phyloP scores from a whole-genome alignment of 2,888 invertebrate genomes.

The Metacarcinus magister region DNA sequence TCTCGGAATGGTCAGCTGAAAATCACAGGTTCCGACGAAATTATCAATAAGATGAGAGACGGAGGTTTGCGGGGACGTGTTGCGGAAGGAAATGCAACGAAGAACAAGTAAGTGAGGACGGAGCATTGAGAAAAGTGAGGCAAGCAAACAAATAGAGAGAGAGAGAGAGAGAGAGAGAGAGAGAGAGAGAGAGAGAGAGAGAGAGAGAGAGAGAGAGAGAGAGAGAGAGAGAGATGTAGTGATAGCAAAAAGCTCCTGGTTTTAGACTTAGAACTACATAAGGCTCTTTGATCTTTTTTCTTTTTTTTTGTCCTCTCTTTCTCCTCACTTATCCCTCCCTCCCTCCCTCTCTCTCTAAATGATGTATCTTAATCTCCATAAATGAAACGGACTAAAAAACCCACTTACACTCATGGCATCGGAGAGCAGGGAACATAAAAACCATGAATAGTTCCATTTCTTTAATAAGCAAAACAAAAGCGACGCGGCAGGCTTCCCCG shows the following conservation, averaged over 20 bases:
- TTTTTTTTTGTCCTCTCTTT: neutral
- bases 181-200: neutral
- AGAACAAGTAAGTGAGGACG: neutral
- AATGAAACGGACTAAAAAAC: neutral
- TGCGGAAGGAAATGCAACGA: neutral
- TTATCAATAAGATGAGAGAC: neutral
- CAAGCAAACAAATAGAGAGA: neutral
- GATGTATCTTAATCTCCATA: neutral
- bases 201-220: slow-evolving; percentile 42
- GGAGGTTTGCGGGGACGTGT: neutral
- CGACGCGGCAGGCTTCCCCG: neutral
- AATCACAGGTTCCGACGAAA: neutral
- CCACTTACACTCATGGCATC: neutral
- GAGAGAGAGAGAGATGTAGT: slow-evolving; percentile 11
- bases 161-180: neutral
- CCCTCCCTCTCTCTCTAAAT: neutral
- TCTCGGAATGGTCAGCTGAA: neutral
- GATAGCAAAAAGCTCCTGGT: neutral
- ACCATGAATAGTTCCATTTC: neutral
- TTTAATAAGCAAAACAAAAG: neutral
- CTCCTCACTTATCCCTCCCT: neutral
- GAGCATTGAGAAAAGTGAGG: neutral
- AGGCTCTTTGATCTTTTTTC: neutral
- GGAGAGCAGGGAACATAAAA: neutral
- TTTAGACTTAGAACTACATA: neutral